Evolutionary conservation across 35 echinoderm and acorn worm genomes (phyloP), one percentile per base, ranked within the genome.

Genomic region (Lytechinus variegatus): DNA sequence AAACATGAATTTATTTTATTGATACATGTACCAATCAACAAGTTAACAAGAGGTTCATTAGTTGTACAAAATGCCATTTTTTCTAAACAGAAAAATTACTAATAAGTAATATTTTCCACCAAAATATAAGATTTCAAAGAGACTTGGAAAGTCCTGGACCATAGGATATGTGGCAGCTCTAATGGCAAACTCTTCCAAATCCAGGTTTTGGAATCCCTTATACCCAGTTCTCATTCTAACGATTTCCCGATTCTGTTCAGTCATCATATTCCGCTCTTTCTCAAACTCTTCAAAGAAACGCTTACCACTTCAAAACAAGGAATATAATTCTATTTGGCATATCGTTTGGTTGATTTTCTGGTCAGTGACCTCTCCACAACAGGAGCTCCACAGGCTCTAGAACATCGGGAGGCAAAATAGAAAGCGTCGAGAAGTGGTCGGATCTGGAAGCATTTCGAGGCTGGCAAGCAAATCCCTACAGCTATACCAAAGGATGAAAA

Each of bases 291-390:
- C 66, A 7, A 79, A 79, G 66, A 79, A 79, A 79, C n/a, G 66
- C 66, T 24, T 79, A 19, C 66, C n/a, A 24, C 66, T 21, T 79
- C 66, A 79, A 79, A 79, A 79, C 66, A 79, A 79, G 66, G 66
- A 79, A 79, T 79, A 79, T 79, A 79, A 79, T 79, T 79, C 66
- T 79, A 79, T 79, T 79, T 79, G 66, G 66, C 66, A 79, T 24
- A 79, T 79, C 66, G 66, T 79, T 79, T 79, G n/a, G 66, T 24
- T 79, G 66, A 24, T 79, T 79, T n/a, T 79, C 66, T 24, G 66
- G 66, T 79, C 66, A 79, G 0, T 79, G 66, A 79, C 66, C 66
- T n/a, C 66, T n/a, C 4, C 66, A 19, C 66, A 24, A 79, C 66
- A 79, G 66, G 66, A 79, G 66, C 66, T 79, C 66, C 14, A 79